Conservation (phyloP, 2,113 vertebrate genomes). For the Pristiophorus japonicus region DNA sequence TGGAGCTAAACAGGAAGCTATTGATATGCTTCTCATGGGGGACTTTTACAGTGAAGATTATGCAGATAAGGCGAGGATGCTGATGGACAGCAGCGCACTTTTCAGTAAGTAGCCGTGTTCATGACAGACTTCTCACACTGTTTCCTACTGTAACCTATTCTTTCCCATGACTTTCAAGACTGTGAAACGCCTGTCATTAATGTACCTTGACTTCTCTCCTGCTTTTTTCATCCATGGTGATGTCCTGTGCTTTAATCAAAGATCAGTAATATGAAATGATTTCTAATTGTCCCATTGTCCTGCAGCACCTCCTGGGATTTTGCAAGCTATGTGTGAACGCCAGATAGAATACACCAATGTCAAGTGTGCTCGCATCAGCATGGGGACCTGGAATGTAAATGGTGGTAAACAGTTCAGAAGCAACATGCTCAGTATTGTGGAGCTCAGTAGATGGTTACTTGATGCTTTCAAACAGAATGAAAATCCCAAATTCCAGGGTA, state of each 20-base stretch:
- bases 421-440: conserved; percentile 58
- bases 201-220: neutral
- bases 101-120: conserved; percentile 51
- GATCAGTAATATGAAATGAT: neutral
- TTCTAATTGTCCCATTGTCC: neutral
- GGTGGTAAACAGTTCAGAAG: conserved; percentile 69
- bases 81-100: conserved; percentile 60
- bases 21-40: conserved; percentile 61
- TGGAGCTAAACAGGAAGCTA: conserved; percentile 64
- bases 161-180: neutral
- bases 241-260: neutral
- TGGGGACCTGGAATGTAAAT: conserved; percentile 69
- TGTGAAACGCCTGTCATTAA: neutral
- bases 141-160: neutral
- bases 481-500: conserved; percentile 57
- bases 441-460: conserved; percentile 67
- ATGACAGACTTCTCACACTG: neutral
- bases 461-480: conserved; percentile 56
- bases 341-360: conserved; percentile 67
- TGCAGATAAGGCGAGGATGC: conserved; percentile 59
- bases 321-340: conserved; percentile 65
- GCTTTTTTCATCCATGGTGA: neutral
- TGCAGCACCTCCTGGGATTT: conserved; percentile 60
- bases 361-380: conserved; percentile 56
- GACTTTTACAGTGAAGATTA: conserved; percentile 58